These are phyloP conservation scores for Cyanoliseus patagonus DNA, from an alignment of 2,113 vertebrate genomes.

Conservation along the genomic window DNA sequence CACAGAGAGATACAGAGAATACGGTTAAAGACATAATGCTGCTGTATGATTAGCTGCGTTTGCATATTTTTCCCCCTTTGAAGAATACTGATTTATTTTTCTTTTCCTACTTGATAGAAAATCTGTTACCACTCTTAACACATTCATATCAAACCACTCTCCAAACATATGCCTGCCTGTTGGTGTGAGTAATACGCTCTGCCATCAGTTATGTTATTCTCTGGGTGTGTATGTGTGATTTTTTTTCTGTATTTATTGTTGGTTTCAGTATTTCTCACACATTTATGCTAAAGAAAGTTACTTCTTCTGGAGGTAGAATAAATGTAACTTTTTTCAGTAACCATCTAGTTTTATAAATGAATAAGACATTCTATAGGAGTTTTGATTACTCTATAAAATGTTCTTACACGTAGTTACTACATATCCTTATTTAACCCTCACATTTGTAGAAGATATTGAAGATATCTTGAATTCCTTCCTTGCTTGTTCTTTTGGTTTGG, in stretches of 20 bases:
- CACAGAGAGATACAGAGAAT: neutral
- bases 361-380: neutral
- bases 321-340: neutral
- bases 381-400: neutral
- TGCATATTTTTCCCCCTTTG: neutral
- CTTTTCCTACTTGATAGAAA: neutral
- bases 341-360: neutral
- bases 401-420: neutral
- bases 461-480: neutral
- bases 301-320: neutral
- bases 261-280: neutral
- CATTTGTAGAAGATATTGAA: neutral
- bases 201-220: neutral
- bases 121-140: neutral
- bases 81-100: neutral
- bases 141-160: neutral
- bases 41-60: rapidly evolving
- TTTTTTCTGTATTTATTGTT: neutral
- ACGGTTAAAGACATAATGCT: neutral
- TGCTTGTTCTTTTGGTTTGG: neutral
- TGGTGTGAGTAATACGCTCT: neutral
- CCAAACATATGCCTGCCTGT: neutral
- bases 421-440: neutral
- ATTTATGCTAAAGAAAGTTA: neutral
- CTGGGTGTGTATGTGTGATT: neutral